Conservation (phyloP, 2,797 vertebrate species). For the Clamator glandarius region DNA sequence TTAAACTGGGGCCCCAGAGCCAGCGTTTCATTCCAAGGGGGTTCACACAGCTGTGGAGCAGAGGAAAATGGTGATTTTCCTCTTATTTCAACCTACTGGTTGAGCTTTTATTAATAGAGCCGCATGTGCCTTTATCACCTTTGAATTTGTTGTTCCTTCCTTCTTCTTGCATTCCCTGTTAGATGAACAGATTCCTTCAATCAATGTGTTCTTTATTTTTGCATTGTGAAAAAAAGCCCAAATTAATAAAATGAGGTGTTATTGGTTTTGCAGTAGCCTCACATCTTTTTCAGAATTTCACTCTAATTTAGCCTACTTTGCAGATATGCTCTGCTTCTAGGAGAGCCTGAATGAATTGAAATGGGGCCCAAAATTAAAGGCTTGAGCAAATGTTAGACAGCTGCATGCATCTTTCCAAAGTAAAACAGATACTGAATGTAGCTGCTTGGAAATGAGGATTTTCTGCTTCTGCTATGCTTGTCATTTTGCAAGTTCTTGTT, state of each 20-base stretch:
- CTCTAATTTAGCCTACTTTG: background rate
- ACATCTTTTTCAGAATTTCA: background rate
- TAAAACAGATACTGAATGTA: slow-evolving; percentile 82
- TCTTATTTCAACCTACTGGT: background rate
- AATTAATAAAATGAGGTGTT: background rate
- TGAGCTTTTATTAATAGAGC: background rate
- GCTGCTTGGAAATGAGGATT: slow-evolving; percentile 79
- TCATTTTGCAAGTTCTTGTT: slow-evolving; percentile 62
- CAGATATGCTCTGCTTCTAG: background rate
- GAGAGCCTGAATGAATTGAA: slow-evolving; percentile 27
- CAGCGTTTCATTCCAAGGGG: background rate
- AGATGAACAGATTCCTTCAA: background rate
- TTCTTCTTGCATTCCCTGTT: background rate
- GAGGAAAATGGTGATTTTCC: background rate
- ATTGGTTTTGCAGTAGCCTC: background rate
- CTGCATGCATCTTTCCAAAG: slow-evolving; percentile 55
- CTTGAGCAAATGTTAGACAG: slow-evolving; percentile 68
- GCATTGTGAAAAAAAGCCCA: background rate
- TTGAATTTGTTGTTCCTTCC: background rate
- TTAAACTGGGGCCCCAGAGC: background rate
- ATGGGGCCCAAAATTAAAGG: background rate
- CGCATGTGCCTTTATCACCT: background rate
- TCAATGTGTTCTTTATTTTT: background rate
- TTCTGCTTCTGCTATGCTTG: slow-evolving; percentile 78
- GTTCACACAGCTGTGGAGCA: background rate